Conservation (phyloP, 2,797 vertebrate genomes). For the Vultur gryphus region DNA sequence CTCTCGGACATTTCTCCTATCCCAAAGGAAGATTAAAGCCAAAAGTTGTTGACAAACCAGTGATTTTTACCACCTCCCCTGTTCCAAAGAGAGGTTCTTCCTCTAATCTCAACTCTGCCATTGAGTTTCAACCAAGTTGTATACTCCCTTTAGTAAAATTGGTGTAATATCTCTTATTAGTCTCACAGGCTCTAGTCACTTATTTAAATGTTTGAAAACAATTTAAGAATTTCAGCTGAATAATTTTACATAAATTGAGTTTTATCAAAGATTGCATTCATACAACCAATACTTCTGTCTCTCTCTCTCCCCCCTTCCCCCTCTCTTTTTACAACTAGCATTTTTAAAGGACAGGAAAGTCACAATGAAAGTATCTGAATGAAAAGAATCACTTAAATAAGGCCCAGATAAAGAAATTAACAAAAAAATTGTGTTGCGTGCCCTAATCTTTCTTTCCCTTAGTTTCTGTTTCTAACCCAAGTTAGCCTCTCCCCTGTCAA, state of each 20-base stretch:
- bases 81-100: not conserved
- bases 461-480: not conserved
- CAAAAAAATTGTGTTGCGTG: not conserved
- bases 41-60: not conserved
- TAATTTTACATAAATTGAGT: not conserved
- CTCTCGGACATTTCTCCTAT: not conserved
- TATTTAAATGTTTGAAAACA: not conserved
- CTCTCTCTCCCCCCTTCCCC: not conserved
- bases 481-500: constrained; percentile 1
- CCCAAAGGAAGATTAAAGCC: not conserved
- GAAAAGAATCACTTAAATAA: not conserved
- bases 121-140: not conserved
- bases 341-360: not conserved
- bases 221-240: not conserved
- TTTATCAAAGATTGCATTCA: not conserved
- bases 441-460: not conserved
- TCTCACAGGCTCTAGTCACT: not conserved
- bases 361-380: not conserved
- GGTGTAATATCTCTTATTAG: not conserved
- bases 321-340: not conserved
- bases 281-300: not conserved
- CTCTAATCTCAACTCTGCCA: not conserved
- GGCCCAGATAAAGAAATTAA: not conserved
- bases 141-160: not conserved
- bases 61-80: not conserved